Percentiles rank a stretch among this genome's conserved stretches.
Conservation (phyloP, 2,888 invertebrate species). For the Lissonota sp. region DNA sequence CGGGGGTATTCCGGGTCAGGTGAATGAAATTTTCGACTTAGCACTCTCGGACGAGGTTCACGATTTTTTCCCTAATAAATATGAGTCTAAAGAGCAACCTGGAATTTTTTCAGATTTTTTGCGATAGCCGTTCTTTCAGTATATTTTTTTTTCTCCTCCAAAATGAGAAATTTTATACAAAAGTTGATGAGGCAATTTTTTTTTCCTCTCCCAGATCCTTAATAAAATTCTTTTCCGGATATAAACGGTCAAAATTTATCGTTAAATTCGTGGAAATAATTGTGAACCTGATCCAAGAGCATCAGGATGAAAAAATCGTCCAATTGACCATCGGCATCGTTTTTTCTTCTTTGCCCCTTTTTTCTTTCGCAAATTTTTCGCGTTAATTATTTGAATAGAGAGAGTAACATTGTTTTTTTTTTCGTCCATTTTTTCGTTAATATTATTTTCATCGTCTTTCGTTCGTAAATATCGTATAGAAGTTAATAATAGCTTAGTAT, state of each 20-base stretch:
- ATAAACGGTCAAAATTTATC: no score
- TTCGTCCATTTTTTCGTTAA: conserved; percentile 6
- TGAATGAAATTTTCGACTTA: no score
- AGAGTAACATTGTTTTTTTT: conserved; percentile 14
- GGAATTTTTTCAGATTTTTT: conserved; percentile 8
- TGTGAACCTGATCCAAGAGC: no score
- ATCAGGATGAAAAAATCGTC: no score
- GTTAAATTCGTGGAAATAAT: no score
- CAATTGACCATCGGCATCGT: not conserved
- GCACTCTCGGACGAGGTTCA: no score
- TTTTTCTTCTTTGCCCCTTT: not conserved
- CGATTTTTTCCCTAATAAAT: no score
- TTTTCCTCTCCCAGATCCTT: no score
- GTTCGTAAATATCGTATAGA: conserved; percentile 79
- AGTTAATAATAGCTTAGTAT: conserved; percentile 79
- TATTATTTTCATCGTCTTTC: conserved; percentile 45
- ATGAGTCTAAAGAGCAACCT: no score
- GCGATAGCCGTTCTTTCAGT: not conserved
- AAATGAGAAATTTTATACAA: not conserved
- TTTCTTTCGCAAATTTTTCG: not conserved
- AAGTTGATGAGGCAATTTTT: no score
- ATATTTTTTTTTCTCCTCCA: not conserved
- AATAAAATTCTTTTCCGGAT: no score
- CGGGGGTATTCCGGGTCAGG: no score
- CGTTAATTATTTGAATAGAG: not conserved